phyloP scores from a whole-genome alignment of 2,113 vertebrate genomes.

The Hystrix cristata region DNA sequence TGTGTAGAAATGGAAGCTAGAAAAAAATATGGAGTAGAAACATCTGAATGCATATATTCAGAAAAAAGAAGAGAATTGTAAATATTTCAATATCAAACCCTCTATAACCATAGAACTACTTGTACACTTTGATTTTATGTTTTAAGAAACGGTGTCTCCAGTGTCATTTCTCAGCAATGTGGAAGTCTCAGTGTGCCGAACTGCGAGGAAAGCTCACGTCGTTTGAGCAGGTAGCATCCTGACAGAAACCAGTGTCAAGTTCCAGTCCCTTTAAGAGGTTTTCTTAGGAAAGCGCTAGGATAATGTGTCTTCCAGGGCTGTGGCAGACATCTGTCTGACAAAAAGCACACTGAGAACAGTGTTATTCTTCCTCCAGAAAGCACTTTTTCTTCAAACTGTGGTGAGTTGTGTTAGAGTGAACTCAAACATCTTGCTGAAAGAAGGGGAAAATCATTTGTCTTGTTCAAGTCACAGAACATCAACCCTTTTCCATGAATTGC shows the following conservation, averaged over 20 bases:
- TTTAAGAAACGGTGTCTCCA: not conserved
- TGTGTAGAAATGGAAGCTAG: constrained; percentile 7
- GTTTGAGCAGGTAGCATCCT: not conserved
- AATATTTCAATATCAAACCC: not conserved
- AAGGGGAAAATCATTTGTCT: constrained; percentile 31
- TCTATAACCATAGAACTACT: not conserved
- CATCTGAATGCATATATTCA: not conserved
- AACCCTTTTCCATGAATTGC: not conserved
- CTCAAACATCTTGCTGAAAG: constrained; percentile 1
- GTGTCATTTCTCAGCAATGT: constrained; percentile 21
- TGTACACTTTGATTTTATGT: not conserved
- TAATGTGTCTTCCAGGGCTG: not conserved
- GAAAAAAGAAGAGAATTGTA: not conserved
- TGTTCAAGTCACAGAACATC: not conserved
- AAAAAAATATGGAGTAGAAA: not conserved
- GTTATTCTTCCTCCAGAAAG: constrained; percentile 45
- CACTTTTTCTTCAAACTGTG: not conserved
- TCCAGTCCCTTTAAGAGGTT: not conserved
- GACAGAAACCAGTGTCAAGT: not conserved
- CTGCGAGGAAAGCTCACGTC: not conserved
- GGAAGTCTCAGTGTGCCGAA: not conserved
- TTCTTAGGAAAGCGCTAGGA: not conserved
- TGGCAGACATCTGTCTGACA: constrained; percentile 12
- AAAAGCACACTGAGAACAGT: not conserved
- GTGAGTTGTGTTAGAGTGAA: not conserved